Percentiles rank a stretch among this genome's conserved stretches.
Evolutionary conservation across 2,113 vertebrate species (phyloP).

Genomic region (Vanacampus margaritifer): DNA sequence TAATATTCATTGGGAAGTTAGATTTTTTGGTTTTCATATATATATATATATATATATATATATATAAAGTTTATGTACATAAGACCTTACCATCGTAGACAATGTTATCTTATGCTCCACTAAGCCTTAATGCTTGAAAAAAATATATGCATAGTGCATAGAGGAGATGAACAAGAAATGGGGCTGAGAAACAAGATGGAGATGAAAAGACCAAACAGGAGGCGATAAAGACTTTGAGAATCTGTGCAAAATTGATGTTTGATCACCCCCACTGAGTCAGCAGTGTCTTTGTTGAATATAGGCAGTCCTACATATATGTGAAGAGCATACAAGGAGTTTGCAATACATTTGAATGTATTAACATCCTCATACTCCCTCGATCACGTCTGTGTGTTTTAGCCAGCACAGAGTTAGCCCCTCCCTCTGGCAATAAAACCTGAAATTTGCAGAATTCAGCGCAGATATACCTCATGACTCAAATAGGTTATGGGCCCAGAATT

Average conservation of each 20-base stretch:
- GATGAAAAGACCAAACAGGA: conserved; percentile 11
- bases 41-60: too few relatives aligned
- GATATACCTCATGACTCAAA: not conserved
- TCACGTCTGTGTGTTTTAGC: conserved; percentile 18
- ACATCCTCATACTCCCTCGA: conserved; percentile 13
- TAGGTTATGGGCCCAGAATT: not conserved
- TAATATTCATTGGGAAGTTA: not conserved
- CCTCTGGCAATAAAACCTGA: not conserved
- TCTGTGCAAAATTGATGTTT: conserved; percentile 20
- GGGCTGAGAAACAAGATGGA: not conserved
- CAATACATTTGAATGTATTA: conserved; percentile 36
- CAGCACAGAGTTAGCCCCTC: not conserved
- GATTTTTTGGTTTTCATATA: too few relatives aligned
- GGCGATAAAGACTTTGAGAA: conserved; percentile 24
- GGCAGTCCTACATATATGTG: conserved; percentile 7
- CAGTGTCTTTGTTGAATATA: conserved; percentile 30
- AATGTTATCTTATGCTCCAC: conserved; percentile 5
- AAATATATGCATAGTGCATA: not conserved
- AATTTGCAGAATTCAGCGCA: not conserved
- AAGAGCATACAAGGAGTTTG: conserved; percentile 26
- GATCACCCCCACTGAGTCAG: conserved; percentile 52
- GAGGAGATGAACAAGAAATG: conserved; percentile 4
- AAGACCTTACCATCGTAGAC: conserved; percentile 13
- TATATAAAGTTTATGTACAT: not conserved
- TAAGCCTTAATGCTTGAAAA: conserved; percentile 31